Percentiles rank a stretch among this genome's conserved stretches.
phyloP scores from a whole-genome alignment of 1,140 invertebrate genomes.

The Achatina immaculata region DNA sequence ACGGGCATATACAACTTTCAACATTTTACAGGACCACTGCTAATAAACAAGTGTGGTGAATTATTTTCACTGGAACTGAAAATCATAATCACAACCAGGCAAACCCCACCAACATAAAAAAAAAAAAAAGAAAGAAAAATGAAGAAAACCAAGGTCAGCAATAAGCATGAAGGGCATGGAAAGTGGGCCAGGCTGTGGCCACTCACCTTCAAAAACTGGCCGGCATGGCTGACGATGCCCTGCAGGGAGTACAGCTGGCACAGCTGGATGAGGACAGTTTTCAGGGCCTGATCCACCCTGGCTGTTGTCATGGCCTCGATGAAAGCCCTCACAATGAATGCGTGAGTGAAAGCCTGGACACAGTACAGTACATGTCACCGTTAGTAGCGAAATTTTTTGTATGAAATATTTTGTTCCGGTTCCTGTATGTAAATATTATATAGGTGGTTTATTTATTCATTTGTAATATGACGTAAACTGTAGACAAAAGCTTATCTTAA shows the following conservation, averaged over 20 bases:
- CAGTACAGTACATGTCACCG: neutral
- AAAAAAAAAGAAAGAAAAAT: neutral
- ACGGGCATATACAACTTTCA: too few relatives aligned
- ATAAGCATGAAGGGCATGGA: neutral
- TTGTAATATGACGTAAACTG: too few relatives aligned
- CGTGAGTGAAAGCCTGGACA: conserved; percentile 82
- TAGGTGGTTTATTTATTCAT: too few relatives aligned
- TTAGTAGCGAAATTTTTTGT: neutral
- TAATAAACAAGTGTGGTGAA: too few relatives aligned
- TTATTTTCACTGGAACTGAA: too few relatives aligned
- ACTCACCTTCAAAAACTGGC: conserved; percentile 84
- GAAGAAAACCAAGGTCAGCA: neutral
- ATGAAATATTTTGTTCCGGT: neutral
- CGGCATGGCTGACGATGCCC: conserved; percentile 80
- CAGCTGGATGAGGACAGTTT: conserved; percentile 78
- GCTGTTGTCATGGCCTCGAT: conserved; percentile 57
- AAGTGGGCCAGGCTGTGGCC: neutral
- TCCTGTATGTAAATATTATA: too few relatives aligned
- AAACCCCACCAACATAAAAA: too few relatives aligned
- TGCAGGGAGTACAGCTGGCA: conserved; percentile 84
- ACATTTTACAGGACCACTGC: too few relatives aligned
- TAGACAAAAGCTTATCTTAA: too few relatives aligned
- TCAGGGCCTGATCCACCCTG: conserved; percentile 75
- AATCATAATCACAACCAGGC: too few relatives aligned
- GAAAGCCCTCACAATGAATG: conserved; percentile 80